Conservation (phyloP, 2,113 vertebrate species). For the Riparia riparia region DNA sequence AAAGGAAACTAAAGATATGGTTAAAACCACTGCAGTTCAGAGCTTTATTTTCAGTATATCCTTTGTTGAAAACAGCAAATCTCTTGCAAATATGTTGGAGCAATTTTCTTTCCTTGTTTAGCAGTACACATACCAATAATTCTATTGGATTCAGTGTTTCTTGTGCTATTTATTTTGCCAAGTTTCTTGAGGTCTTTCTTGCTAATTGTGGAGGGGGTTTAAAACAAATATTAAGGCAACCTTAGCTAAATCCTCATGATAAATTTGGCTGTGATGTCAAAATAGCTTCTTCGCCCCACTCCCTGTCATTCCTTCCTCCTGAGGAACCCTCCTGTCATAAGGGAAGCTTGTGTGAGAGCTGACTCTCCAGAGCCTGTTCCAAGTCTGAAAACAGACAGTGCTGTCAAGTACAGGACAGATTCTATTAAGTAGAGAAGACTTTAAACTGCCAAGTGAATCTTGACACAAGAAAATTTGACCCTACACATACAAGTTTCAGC, state of each 20-base stretch:
- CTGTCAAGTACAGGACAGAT: slow-evolving; percentile 11
- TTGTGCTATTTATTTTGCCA: slow-evolving; percentile 25
- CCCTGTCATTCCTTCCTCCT: slow-evolving; percentile 7
- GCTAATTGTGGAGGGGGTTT: background rate
- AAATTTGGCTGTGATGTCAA: background rate
- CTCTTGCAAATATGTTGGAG: background rate
- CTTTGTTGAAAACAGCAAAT: background rate
- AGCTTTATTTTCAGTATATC: background rate
- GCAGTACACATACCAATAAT: background rate
- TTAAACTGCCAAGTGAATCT: background rate
- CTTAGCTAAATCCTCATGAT: background rate
- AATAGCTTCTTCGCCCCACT: background rate
- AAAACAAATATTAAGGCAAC: background rate
- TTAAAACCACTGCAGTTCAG: background rate
- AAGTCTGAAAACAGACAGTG: slow-evolving; percentile 23
- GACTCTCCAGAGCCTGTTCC: background rate
- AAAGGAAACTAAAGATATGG: background rate
- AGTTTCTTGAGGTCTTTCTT: background rate
- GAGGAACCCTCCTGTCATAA: background rate
- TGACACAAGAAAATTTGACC: slow-evolving; percentile 47
- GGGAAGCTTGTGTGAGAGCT: background rate
- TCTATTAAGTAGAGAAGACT: background rate
- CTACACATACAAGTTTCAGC: background rate
- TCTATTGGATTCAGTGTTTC: background rate
- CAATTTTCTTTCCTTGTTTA: background rate